Percentiles rank a stretch among this genome's conserved stretches.
Evolutionary conservation across 2,888 invertebrate genomes (phyloP).

Genomic region (Dermolepida albohirtum): DNA sequence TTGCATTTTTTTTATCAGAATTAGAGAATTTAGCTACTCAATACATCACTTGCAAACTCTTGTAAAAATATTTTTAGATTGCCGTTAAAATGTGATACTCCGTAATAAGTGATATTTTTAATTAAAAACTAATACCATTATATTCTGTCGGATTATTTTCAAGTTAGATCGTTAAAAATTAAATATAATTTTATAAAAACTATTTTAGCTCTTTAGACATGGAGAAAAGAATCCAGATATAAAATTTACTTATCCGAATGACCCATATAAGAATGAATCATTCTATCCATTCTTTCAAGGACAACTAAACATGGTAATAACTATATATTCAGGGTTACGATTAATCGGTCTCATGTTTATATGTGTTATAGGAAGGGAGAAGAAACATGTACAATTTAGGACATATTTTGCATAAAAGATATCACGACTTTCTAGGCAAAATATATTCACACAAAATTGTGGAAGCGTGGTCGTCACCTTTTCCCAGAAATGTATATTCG

Average conservation of each 20-base stretch:
- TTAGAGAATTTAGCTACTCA: no score
- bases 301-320: slow-evolving; percentile 36
- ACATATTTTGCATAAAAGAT: slow-evolving; percentile 70
- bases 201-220: slow-evolving; percentile 36
- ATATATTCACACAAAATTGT: slow-evolving; percentile 69
- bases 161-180: no score
- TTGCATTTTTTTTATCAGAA: no score
- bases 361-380: slow-evolving; percentile 69
- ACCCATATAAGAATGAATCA: slow-evolving; percentile 30
- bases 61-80: no score
- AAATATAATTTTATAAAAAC: no score
- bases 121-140: no score
- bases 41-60: no score
- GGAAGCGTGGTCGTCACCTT: slow-evolving; percentile 75
- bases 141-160: no score
- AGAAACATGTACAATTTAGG: slow-evolving; percentile 71
- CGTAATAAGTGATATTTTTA: no score
- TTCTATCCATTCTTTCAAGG: slow-evolving; percentile 28
- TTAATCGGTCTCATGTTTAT: not conserved
- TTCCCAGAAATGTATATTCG: slow-evolving; percentile 79
- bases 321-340: no score
- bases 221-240: slow-evolving; percentile 36
- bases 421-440: slow-evolving; percentile 68
- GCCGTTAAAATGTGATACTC: no score
- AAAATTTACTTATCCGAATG: slow-evolving; percentile 28